phyloP scores from a whole-genome alignment of 2,113 vertebrate species.

The Atlantisia rogersi region DNA sequence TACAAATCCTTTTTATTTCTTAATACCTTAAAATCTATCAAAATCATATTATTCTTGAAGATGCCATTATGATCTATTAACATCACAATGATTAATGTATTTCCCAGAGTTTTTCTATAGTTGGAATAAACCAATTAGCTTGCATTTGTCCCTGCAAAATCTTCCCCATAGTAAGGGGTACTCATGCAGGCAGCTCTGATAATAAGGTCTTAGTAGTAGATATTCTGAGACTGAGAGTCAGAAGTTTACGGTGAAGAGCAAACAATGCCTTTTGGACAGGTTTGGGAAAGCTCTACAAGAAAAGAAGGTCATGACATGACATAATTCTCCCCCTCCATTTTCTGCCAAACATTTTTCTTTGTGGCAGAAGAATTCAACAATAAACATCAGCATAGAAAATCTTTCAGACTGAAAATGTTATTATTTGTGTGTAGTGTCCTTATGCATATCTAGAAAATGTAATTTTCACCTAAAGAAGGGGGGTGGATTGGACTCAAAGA shows the following conservation, averaged over 20 bases:
- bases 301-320: neutral
- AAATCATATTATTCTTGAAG: neutral
- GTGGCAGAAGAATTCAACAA: neutral
- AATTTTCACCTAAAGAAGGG: neutral
- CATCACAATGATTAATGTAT: neutral
- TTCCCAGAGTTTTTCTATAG: neutral
- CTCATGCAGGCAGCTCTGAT: neutral
- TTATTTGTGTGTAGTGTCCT: neutral
- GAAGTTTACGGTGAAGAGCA: neutral
- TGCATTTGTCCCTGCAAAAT: neutral
- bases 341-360: neutral
- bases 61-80: neutral
- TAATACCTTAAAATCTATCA: neutral
- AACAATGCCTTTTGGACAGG: neutral
- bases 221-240: neutral
- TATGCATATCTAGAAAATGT: neutral
- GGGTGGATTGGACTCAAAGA: too few species aligned
- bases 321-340: neutral
- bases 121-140: neutral
- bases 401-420: neutral
- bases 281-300: neutral
- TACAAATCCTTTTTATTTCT: neutral
- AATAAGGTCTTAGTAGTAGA: neutral
- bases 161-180: neutral
- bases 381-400: neutral